Evolutionary conservation across 2,888 invertebrate genomes (phyloP), one percentile per base, ranked within the genome.

Genomic region (Lissocephala sabroskyi): DNA sequence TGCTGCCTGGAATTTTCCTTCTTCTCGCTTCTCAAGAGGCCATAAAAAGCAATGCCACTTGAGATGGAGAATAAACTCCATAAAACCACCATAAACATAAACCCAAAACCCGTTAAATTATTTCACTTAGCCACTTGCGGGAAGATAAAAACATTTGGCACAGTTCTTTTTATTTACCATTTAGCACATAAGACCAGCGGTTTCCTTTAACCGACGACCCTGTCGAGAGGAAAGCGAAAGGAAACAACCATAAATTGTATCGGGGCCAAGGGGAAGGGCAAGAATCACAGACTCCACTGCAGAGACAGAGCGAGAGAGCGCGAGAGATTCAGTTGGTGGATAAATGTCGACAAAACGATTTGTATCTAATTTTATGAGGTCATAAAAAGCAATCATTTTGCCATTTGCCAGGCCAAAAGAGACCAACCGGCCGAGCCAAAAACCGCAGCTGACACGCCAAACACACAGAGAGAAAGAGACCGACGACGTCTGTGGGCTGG

Each of bases 291-390:
- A 23, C 17, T 16, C 19, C 18, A 19, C n/a, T 19, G 13, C 23
- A 33, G 26, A 33, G 13, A 29, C 7, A 40, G 26, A 35, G 6
- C 14, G 36, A 18, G 7, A 18, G 2, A 29, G 11, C n/a, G 36
- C 13, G 14, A 35, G 13, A 35, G 10, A 42, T 17, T 2, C 9
- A 37, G 1, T 2, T 17, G 50, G 52, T 45, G 73, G 71, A 79
- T 74, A 76, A 79, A 79, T 64, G 80, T 76, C 79, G 79, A 67
- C 71, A 67, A 66, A 79, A 67, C 79, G 80, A 81, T 79, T 80
- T 79, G 74, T 78, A 78, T 77, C 78, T 80, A 81, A 79, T 79
- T 81, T 81, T 81, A 81, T 80, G 79, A 79, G 79, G 76, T 79
- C 80, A 79, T 79, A 81, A 80, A 80, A 79, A 70, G 76, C 74